These are phyloP conservation scores for Epizoanthus stellaris DNA, from an alignment of 92 coral and sea anemone genomes.

Conservation along the genomic window DNA sequence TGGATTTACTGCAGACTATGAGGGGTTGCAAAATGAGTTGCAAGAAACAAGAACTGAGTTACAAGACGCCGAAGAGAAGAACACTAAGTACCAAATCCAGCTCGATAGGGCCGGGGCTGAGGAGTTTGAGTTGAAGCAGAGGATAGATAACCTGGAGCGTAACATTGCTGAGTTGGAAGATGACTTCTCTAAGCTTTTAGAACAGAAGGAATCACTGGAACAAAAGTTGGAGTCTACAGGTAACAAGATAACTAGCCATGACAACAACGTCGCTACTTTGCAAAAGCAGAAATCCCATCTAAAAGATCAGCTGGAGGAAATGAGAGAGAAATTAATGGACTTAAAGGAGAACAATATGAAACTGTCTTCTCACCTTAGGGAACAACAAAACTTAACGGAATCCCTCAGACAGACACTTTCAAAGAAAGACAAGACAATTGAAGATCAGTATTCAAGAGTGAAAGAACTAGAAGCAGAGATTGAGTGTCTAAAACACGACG, in stretches of 20 bases:
- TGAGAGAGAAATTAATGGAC: conserved; percentile 64
- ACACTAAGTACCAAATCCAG: conserved; percentile 64
- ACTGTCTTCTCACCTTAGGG: conserved; percentile 74
- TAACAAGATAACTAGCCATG: conserved; percentile 58
- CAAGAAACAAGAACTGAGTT: conserved; percentile 66
- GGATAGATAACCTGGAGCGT: conserved; percentile 64
- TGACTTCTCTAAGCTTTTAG: conserved; percentile 56
- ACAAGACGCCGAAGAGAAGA: conserved; percentile 71
- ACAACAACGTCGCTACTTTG: conserved; percentile 61
- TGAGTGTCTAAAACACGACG: conserved; percentile 70
- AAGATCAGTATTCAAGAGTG: conserved; percentile 73
- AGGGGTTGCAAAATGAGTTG: conserved; percentile 67
- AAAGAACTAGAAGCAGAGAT: conserved; percentile 73
- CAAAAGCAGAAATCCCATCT: conserved; percentile 69
- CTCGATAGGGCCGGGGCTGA: conserved; percentile 69
- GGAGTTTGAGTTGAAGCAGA: conserved; percentile 56
- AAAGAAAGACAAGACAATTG: conserved; percentile 76
- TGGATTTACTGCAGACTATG: conserved; percentile 67
- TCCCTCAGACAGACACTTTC: conserved; percentile 66
- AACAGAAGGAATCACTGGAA: conserved; percentile 67
- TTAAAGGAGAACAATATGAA: conserved; percentile 81
- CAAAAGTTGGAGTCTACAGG: conserved; percentile 54
- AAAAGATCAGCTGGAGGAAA: conserved; percentile 71
- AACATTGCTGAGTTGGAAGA: conserved; percentile 47
- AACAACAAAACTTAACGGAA: conserved; percentile 81